Evolutionary conservation across 2,113 vertebrate genomes (phyloP), one percentile per base, ranked within the genome.

Genomic region (Dendropsophus ebraccatus): DNA sequence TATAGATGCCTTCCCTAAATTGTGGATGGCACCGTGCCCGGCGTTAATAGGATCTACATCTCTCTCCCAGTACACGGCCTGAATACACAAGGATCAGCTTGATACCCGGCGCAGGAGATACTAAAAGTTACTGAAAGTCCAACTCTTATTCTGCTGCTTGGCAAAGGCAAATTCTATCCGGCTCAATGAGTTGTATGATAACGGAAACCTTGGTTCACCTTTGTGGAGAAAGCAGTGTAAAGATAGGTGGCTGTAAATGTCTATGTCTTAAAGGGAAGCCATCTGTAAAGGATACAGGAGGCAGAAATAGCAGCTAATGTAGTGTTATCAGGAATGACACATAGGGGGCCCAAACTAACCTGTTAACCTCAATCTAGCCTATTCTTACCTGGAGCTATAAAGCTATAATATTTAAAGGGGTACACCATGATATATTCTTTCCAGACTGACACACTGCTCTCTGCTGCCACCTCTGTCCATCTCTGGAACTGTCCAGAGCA

Each of bases 41-140:
- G 9, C 14, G 72, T 49, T 49, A 74, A 47, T 49, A 74, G 23
- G 72, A 47, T 28, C 19, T 45, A 12, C 17, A n/a, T 41, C 30
- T 74, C 41, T 41, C 41, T 41, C 41, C 8, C n/a, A 47, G 23
- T 25, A 49, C 37, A 16, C 72, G 12, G 70, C 41, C 35, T 25
- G 41, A 74, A 49, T 49, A 74, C 41, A 74, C 41, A 74, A 37
- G 41, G 41, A n/a, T 74, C 19, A n/a, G 37, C 70, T 74, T 25
- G 41, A 74, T 25, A 74, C 72, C 41, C 37, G 41, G 35, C 14
- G 25, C 37, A 77, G 52, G 74, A 77, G 9, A 52, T 52, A 54
- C 74, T 32, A 32, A 52, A 32, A 77, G 9, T 77, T 32, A 32
- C 49, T 35, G 14, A 77, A 32, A 32, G 25, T 76, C 45, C 28